Conservation (phyloP, 1,140 invertebrate species). For the Bombus pascuorum region DNA sequence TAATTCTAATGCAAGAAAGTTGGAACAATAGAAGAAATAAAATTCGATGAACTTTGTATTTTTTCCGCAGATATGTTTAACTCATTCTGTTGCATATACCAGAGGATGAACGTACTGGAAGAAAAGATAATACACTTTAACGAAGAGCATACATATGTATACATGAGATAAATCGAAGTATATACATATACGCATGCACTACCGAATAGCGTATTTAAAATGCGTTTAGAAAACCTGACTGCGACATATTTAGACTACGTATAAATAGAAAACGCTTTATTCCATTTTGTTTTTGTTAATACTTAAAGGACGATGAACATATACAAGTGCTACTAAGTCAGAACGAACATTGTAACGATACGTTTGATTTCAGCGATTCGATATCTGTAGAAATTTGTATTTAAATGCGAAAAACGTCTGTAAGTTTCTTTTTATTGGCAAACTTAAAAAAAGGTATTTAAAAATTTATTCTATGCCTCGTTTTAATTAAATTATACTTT, state of each 20-base stretch:
- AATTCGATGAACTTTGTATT: not conserved
- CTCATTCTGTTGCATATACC: not conserved
- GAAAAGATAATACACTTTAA: not conserved
- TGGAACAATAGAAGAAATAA: not conserved
- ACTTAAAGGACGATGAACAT: slow-evolving; percentile 23
- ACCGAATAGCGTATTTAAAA: slow-evolving; percentile 11
- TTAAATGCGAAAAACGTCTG: not conserved
- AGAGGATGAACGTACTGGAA: not conserved
- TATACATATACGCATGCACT: slow-evolving; percentile 19
- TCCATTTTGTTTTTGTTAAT: slow-evolving; percentile 13
- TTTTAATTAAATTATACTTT: not conserved
- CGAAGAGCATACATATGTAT: not conserved
- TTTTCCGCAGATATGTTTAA: not conserved
- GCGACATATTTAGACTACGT: slow-evolving; percentile 3
- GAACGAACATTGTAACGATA: not conserved
- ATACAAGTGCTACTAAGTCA: not conserved
- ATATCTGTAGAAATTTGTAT: not conserved
- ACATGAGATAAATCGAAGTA: not conserved
- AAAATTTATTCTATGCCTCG: not conserved
- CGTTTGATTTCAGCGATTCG: not conserved
- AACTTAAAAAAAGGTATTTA: not conserved
- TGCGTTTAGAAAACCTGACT: slow-evolving; percentile 14
- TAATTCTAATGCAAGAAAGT: not conserved
- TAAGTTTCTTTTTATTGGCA: not conserved
- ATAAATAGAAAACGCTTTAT: slow-evolving; percentile 17